Base-by-base conservation (phyloP, 2,113 vertebrate species). In the Pterocles orientalis region DNA sequence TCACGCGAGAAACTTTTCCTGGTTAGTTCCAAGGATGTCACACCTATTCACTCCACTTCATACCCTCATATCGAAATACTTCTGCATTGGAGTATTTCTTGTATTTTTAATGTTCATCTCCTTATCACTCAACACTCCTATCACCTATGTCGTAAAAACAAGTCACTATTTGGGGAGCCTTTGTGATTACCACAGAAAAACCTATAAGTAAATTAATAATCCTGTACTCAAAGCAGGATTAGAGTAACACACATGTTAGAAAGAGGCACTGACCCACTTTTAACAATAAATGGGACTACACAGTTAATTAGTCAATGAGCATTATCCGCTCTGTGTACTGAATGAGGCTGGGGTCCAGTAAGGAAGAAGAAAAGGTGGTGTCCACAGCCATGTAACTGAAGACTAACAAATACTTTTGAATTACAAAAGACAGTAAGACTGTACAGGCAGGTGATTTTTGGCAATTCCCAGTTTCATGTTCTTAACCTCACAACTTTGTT, bases 211-310 rank as follows among this genome's bases (percentile, higher is more conserved):
- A 96, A 95, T 95, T 97, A 95, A 96, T 88, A 95, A 96, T 96
- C 95, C 94, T 29, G 50, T 76, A 89, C 50, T 92, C 86, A 95
- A 68, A 96, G 83, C 50, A 79, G 96, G 95, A 96, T 96, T 97
- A 96, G 83, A 93, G 83, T 66, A 94, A 73, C 87, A 58, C n/a
- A 3, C 83, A 95, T 60, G 80, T 78, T 94, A 93, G 95, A 96
- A 94, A 24, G 78, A 96, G 91, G 95, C 94, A 86, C 58, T 95
- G 96, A 96, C 95, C 95, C 96, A 97, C 96, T 96, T 96, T 90
- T 95, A 96, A 94, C 71, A 96, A 96, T 94, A 96, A 95, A 96
- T 43, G 95, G 90, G 95, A 82, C 94, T 94, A 86, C 80, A 45
- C 70, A 89, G 96, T 92, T 94, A 96, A 97, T 97, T 94, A 96